Evolutionary conservation across 2,888 invertebrate species (phyloP).

Genomic region (Cremastinae sp.): DNA sequence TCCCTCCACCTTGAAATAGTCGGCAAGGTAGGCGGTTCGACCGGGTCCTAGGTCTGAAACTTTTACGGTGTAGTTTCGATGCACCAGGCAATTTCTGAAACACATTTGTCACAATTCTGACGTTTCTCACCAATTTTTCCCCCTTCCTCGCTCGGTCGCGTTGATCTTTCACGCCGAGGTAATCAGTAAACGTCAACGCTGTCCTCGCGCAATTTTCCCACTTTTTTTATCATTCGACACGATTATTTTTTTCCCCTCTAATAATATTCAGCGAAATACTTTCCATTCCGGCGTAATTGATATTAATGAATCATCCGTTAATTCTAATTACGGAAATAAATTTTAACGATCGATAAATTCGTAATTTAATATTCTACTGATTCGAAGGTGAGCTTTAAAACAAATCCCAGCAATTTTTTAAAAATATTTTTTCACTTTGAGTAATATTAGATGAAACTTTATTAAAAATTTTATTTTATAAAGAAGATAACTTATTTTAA

Average conservation of each 20-base stretch:
- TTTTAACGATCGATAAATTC: not conserved
- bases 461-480: too few species aligned
- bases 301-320: too few species aligned
- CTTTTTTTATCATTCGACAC: too few species aligned
- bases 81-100: slow-evolving; percentile 91
- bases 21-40: slow-evolving; percentile 86
- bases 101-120: slow-evolving; percentile 43
- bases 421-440: too few species aligned
- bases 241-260: too few species aligned
- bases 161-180: not conserved
- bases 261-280: not conserved
- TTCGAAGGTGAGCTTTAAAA: too few species aligned
- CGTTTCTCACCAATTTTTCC: slow-evolving; percentile 2
- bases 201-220: too few species aligned
- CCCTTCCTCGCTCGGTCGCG: not conserved
- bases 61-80: slow-evolving; percentile 87
- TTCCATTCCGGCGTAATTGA: not conserved
- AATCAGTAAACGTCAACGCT: too few species aligned
- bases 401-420: too few species aligned
- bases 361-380: too few species aligned
- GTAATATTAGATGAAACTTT: too few species aligned
- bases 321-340: not conserved
- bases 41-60: slow-evolving; percentile 89
- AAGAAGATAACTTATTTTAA: too few species aligned
- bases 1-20: slow-evolving; percentile 90